These are phyloP conservation scores for Penaeus japonicus DNA, from an alignment of 1,140 invertebrate species.

Conservation along the genomic window DNA sequence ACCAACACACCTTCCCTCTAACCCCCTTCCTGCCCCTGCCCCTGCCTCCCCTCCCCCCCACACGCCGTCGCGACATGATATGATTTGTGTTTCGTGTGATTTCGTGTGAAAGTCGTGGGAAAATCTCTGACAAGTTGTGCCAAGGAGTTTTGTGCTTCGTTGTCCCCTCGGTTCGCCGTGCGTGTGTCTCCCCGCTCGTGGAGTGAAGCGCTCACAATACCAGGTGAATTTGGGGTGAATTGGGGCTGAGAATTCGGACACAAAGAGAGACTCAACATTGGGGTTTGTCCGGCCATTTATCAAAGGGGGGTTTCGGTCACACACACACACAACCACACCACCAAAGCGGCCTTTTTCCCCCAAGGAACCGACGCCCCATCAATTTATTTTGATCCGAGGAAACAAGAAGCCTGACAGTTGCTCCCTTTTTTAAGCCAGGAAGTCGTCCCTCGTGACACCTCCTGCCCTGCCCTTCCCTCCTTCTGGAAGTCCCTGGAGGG, in stretches of 20 bases:
- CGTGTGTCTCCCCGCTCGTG: not conserved
- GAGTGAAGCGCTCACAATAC: conserved; percentile 37
- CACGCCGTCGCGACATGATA: conserved; percentile 27
- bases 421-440: too few relatives aligned
- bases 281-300: conserved; percentile 51
- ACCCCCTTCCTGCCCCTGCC: too few relatives aligned
- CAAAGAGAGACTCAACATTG: conserved; percentile 35
- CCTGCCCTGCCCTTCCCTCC: too few relatives aligned
- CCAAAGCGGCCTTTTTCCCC: too few relatives aligned
- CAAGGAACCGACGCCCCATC: too few relatives aligned
- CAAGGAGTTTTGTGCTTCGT: conserved; percentile 35
- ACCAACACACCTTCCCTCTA: too few relatives aligned
- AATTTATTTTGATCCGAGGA: too few relatives aligned
- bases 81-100: conserved; percentile 54
- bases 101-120: conserved; percentile 48
- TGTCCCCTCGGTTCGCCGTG: conserved; percentile 21
- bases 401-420: too few relatives aligned
- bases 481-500: too few relatives aligned
- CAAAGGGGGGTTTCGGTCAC: not conserved
- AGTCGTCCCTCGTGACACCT: too few relatives aligned
- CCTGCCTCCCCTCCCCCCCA: too few relatives aligned
- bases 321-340: too few relatives aligned
- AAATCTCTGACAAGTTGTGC: conserved; percentile 47
- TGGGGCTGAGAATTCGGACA: conserved; percentile 51
- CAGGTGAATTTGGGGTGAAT: conserved; percentile 52